phyloP scores from a whole-genome alignment of 2,113 vertebrate species.

The Pachypanchax playfairii region DNA sequence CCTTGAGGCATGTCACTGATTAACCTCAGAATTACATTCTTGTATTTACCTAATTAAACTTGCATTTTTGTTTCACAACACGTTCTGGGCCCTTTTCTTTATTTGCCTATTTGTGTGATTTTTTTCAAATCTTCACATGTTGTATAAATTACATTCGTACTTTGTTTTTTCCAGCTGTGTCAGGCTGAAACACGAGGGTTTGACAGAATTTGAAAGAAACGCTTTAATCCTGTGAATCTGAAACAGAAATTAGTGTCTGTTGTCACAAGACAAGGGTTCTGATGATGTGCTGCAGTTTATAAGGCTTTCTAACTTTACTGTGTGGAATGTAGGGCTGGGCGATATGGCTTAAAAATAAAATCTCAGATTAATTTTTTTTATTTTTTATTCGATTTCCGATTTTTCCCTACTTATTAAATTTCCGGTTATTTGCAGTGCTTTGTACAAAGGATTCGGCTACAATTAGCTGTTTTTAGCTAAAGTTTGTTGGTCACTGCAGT shows the following conservation, averaged over 20 bases:
- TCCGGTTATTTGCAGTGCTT: too few species aligned
- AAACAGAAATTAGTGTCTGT: background rate
- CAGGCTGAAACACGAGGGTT: background rate
- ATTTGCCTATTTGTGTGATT: background rate
- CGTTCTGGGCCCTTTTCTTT: background rate
- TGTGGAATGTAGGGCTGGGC: background rate
- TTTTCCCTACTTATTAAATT: too few species aligned
- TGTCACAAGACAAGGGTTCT: background rate
- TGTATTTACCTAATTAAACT: slow-evolving; percentile 3
- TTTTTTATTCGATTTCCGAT: too few species aligned
- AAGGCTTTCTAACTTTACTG: background rate
- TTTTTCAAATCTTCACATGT: background rate
- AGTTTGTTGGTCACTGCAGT: too few species aligned
- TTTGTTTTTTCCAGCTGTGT: background rate
- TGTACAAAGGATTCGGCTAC: too few species aligned
- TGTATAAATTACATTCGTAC: background rate
- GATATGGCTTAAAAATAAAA: too few species aligned
- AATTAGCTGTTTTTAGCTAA: too few species aligned
- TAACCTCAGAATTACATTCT: slow-evolving; percentile 20
- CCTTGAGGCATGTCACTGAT: background rate
- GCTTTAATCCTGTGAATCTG: background rate
- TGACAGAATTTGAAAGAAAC: background rate
- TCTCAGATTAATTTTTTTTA: too few species aligned
- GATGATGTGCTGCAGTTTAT: background rate
- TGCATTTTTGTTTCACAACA: background rate